phyloP scores from a whole-genome alignment of 2,888 invertebrate genomes.

The Cataglyphis rosenhaueri region DNA sequence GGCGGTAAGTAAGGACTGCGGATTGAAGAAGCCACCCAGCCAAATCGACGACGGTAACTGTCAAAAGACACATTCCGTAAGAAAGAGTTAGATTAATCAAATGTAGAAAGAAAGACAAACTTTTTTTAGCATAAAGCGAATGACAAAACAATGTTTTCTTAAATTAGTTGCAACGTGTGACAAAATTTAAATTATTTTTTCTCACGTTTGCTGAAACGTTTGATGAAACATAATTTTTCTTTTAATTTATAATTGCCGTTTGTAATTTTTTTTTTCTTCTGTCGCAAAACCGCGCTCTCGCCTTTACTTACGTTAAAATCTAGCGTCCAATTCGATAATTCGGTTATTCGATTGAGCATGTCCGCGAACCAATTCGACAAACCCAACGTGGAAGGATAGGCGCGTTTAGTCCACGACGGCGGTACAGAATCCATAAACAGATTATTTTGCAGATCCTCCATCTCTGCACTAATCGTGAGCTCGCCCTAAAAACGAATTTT shows the following conservation, averaged over 20 bases:
- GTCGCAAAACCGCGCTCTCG: not conserved
- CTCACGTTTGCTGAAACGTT: slow-evolving; percentile 10
- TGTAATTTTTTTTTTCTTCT: not conserved
- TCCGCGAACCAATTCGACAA: slow-evolving; percentile 96
- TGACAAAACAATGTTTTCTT: slow-evolving; percentile 4
- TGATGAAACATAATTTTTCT: not conserved
- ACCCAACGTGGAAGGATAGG: slow-evolving; percentile 95
- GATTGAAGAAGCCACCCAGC: slow-evolving; percentile 98
- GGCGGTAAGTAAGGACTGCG: slow-evolving; percentile 97
- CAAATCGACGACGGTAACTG: slow-evolving; percentile 95
- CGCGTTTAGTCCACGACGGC: slow-evolving; percentile 92
- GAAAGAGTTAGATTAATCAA: slow-evolving; percentile 19
- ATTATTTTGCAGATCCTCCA: slow-evolving; percentile 94
- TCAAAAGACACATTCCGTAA: slow-evolving; percentile 7
- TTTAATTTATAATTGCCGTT: not conserved
- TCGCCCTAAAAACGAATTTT: slow-evolving; percentile 89
- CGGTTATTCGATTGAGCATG: slow-evolving; percentile 91
- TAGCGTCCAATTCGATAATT: slow-evolving; percentile 94
- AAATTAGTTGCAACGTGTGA: not conserved
- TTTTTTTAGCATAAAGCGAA: slow-evolving; percentile 1
- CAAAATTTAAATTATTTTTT: slow-evolving; percentile 19
- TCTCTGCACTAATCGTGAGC: slow-evolving; percentile 95
- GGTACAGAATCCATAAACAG: slow-evolving; percentile 97
- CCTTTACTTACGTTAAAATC: slow-evolving; percentile 90
- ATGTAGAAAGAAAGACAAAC: not conserved